A percentile compares a stretch with the other conserved stretches of the same genome.
Conservation (phyloP, 2,113 vertebrate genomes). For the Arenaria interpres region DNA sequence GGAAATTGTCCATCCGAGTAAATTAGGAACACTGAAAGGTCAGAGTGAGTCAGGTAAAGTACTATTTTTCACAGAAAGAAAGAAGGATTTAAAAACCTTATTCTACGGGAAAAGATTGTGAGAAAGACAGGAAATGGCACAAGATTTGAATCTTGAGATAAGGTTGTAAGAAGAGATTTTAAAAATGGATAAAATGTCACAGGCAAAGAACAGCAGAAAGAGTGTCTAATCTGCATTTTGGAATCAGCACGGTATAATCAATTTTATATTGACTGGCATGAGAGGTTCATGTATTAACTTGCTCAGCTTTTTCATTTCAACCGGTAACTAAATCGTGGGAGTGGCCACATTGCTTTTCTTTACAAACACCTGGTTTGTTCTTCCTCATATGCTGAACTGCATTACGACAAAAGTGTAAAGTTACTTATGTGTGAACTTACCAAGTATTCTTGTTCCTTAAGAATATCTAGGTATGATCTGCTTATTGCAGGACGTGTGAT, state of each 20-base stretch:
- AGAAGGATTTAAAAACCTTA: conserved; percentile 37
- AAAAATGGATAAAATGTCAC: conserved; percentile 60
- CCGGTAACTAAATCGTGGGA: not conserved
- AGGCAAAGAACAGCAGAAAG: not conserved
- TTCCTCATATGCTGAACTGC: not conserved
- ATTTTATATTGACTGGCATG: not conserved
- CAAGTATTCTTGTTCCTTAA: not conserved
- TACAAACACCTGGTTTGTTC: fast-evolving
- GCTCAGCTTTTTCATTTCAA: not conserved
- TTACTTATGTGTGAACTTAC: not conserved
- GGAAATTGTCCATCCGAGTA: conserved; percentile 66
- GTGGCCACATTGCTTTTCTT: not conserved
- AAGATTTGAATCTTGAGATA: conserved; percentile 63
- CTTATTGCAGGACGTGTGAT: not conserved
- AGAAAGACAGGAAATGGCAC: conserved; percentile 53
- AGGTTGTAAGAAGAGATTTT: conserved; percentile 53
- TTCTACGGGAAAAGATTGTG: conserved; percentile 48
- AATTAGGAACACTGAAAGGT: conserved; percentile 66
- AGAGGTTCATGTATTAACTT: not conserved
- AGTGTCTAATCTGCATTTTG: conserved; percentile 25
- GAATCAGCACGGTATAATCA: not conserved
- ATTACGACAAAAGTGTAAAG: not conserved
- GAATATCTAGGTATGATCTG: not conserved
- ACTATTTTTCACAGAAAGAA: conserved; percentile 38
- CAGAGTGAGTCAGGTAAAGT: conserved; percentile 59